phyloP scores from a whole-genome alignment of 2,797 vertebrate species.

The Knipowitschia caucasica region DNA sequence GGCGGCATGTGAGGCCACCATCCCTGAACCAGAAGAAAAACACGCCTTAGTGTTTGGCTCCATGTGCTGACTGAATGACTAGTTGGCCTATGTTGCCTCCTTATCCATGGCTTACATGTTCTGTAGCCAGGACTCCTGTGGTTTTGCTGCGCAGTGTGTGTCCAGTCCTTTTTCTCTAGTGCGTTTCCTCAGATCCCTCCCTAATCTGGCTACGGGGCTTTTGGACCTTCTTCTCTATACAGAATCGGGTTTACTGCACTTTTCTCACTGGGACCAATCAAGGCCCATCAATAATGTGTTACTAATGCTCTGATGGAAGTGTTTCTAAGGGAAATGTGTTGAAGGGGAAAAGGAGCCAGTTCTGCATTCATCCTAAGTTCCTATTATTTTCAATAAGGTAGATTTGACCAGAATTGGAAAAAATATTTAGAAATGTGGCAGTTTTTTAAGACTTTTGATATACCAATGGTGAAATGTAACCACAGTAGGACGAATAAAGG shows the following conservation, averaged over 20 bases:
- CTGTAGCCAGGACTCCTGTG: constrained; percentile 56
- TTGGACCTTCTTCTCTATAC: constrained; percentile 33
- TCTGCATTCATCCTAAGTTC: constrained; percentile 12
- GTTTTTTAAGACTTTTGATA: no score
- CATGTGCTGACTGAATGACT: constrained; percentile 40
- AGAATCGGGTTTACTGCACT: constrained; percentile 47
- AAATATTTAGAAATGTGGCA: no score
- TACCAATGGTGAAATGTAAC: no score
- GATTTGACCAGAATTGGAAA: constrained; percentile 19
- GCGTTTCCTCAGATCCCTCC: constrained; percentile 56
- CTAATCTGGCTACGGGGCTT: constrained; percentile 55
- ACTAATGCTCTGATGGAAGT: constrained; percentile 19
- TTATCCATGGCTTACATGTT: constrained; percentile 59
- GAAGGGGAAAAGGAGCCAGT: constrained; percentile 22
- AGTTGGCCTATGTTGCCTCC: constrained; percentile 41
- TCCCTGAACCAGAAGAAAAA: constrained; percentile 34
- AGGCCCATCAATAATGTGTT: constrained; percentile 31
- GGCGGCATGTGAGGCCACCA: constrained; percentile 34
- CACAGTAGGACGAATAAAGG: no score
- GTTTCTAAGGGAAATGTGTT: constrained; percentile 31
- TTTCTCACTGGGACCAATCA: constrained; percentile 70
- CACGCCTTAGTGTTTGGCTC: constrained; percentile 48
- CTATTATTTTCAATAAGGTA: constrained; percentile 24
- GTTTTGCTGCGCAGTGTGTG: constrained; percentile 59
- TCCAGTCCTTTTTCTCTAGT: constrained; percentile 62